phyloP scores from a whole-genome alignment of 2,888 invertebrate species.

The Cataglyphis cursor region DNA sequence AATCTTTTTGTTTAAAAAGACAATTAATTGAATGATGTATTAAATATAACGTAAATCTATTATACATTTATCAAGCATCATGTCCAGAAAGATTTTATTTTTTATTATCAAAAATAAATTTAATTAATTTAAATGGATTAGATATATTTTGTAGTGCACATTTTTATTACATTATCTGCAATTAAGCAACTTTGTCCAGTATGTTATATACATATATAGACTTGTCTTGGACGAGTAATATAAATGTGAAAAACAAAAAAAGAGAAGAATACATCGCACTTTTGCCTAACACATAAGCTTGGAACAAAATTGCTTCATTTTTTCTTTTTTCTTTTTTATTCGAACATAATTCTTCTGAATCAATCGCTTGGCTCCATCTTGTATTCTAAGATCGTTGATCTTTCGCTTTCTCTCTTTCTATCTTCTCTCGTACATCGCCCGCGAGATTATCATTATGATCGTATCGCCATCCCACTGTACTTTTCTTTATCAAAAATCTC shows the following conservation, averaged over 20 bases:
- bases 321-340: constrained; percentile 25
- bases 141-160: not conserved
- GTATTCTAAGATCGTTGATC: constrained; percentile 33
- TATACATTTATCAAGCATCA: no score
- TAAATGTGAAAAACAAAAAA: not conserved
- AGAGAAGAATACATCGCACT: not conserved
- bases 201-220: not conserved
- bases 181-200: constrained; percentile 13
- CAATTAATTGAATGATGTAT: no score
- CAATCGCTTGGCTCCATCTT: constrained; percentile 33
- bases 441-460: constrained; percentile 16
- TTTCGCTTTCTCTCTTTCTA: constrained; percentile 48
- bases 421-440: constrained; percentile 36
- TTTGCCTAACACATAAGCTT: constrained; percentile 52
- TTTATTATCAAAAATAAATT: not conserved
- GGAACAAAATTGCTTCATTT: constrained; percentile 55
- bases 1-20: no score
- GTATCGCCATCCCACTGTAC: constrained; percentile 54
- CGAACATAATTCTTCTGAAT: constrained; percentile 34
- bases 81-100: not conserved
- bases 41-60: no score
- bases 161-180: constrained; percentile 11
- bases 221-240: not conserved
- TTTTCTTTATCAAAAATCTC: constrained; percentile 41
- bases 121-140: constrained; percentile 15